Conservation (phyloP, 2,113 vertebrate genomes). For the Callopanchax toddi region DNA sequence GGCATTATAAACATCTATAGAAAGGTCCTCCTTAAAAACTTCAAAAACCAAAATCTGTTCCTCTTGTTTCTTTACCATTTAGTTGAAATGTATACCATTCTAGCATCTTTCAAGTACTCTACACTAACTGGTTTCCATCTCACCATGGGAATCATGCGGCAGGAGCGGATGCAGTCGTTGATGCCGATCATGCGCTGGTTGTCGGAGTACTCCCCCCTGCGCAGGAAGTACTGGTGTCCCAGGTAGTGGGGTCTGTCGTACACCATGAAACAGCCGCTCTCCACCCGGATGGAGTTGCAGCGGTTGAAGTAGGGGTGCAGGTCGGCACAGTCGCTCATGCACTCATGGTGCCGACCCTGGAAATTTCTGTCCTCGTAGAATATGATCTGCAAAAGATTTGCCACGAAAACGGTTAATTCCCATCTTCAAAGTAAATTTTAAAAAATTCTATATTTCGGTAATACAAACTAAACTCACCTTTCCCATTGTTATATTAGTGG, state of each 20-base stretch:
- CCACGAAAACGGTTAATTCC: constrained; percentile 3
- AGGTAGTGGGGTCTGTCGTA: constrained; percentile 66
- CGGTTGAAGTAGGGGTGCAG: constrained; percentile 67
- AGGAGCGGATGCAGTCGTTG: constrained; percentile 65
- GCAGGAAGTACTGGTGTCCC: constrained; percentile 69
- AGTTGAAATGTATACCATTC: not conserved
- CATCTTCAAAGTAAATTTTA: not conserved
- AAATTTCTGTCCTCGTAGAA: constrained; percentile 72
- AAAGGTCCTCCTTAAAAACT: too few species aligned
- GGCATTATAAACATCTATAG: too few species aligned
- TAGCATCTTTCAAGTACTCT: not conserved
- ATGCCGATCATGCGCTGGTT: constrained; percentile 71
- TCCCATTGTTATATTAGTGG: constrained; percentile 60
- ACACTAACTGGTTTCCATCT: constrained; percentile 11
- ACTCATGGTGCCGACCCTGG: constrained; percentile 73
- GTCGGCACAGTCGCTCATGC: constrained; percentile 65
- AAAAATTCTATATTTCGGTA: not conserved
- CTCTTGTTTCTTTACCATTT: too few species aligned
- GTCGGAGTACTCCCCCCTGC: constrained; percentile 66
- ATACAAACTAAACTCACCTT: constrained; percentile 70
- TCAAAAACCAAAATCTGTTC: too few species aligned
- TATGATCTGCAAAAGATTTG: constrained; percentile 51
- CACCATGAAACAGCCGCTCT: constrained; percentile 75
- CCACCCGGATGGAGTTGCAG: constrained; percentile 74
- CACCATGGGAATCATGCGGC: constrained; percentile 73